Conservation (phyloP, 23 tunicate species). For the Ciona savignyi region DNA sequence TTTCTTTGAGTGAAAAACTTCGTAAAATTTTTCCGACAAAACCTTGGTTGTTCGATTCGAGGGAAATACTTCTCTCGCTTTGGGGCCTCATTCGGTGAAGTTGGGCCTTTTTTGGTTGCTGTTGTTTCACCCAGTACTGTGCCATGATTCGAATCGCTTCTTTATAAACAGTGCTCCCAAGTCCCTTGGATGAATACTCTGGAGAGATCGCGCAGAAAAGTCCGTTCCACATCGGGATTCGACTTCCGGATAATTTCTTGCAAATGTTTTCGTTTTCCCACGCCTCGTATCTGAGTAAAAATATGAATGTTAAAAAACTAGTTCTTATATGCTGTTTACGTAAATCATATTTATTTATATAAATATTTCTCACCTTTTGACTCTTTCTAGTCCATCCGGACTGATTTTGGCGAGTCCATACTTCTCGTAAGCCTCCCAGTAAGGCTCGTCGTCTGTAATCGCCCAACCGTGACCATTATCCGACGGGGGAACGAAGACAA, state of each 20-base stretch:
- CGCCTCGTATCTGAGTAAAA: slow-evolving; percentile 55
- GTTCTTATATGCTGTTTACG: too few species aligned
- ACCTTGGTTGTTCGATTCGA: neutral
- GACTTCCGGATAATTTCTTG: slow-evolving; percentile 8
- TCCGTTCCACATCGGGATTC: slow-evolving; percentile 56
- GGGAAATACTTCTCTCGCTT: neutral
- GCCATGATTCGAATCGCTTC: slow-evolving; percentile 58
- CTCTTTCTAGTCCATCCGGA: slow-evolving; percentile 46
- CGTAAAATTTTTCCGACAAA: neutral
- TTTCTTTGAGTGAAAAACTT: slow-evolving; percentile 7
- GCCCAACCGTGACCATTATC: slow-evolving; percentile 74
- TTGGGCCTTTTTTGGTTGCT: neutral
- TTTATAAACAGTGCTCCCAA: slow-evolving; percentile 44
- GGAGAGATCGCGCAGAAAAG: slow-evolving; percentile 67
- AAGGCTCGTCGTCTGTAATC: slow-evolving; percentile 48
- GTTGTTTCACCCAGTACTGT: slow-evolving; percentile 29
- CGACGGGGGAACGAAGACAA: slow-evolving; percentile 67
- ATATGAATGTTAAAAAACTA: neutral
- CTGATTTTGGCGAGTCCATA: slow-evolving; percentile 40
- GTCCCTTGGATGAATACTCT: slow-evolving; percentile 37
- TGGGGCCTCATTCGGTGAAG: neutral
- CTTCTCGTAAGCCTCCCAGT: slow-evolving; percentile 66
- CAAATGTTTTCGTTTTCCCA: slow-evolving; percentile 62
- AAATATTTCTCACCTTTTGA: slow-evolving; percentile 22
- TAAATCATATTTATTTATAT: slow-evolving; percentile 2